Base-by-base conservation (phyloP, 2,797 vertebrate genomes). In the Poeciliopsis turneri region DNA sequence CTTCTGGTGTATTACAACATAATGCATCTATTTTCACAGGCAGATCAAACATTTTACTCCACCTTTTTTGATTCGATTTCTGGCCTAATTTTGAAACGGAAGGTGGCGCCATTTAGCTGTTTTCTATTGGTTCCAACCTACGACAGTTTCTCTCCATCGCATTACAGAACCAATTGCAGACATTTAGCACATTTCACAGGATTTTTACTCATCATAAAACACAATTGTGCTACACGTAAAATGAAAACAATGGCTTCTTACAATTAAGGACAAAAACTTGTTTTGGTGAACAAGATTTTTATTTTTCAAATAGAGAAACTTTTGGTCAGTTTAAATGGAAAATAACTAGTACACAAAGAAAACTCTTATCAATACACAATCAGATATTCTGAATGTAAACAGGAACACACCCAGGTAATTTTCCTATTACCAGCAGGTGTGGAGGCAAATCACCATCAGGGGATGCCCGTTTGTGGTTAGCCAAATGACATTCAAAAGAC, bases 81-180 rank as follows among this genome's bases (percentile, higher is more conserved):
- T 36, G 69, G 6, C 16, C 16, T 57, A n/a, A 18, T 45, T 75
- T 1, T 11, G 1, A 23, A 25, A 51, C 87, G 18, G 30, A 39
- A 91, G 87, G 78, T 57, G 87, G 88, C 76, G 82, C 71, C 30
- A 61, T 88, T 81, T n/a, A 74, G 8, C 46, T 30, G 8, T 13
- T 36, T 55, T 69, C 36, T 39, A 33, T 9, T 5, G 1, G 28
- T 33, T 41, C 39, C 11, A 68, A 68, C 36, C 10, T 6, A 13
- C 33, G 2, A 0, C 39, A 70, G 13, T 7, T 70, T 28, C 25
- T n/a, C 23, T 69, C 39, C 23, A 43, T 15, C 41, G 11, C 64
- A 6, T n/a, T 6, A 28, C 25, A 45, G 43, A n/a, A n/a, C 11
- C 20, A 41, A 25, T 68, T 68, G 20, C 20, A 57, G n/a, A n/a